Evolutionary conservation across 2,888 invertebrate genomes (phyloP).

Genomic region (Sisyra nigra): DNA sequence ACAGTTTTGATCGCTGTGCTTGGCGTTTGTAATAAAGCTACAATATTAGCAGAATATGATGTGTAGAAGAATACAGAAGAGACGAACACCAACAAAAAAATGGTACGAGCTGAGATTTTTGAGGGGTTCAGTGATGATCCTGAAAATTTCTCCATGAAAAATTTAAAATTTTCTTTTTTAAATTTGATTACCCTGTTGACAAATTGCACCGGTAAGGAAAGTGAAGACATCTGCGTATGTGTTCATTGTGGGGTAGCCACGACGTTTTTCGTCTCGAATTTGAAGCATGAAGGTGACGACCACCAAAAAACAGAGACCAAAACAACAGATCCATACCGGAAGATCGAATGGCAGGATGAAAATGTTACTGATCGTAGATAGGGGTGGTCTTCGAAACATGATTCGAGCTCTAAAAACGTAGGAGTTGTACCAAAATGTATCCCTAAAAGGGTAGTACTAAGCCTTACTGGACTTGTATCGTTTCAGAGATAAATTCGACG

Average conservation of each 20-base stretch:
- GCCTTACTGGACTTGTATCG: slow-evolving; percentile 26
- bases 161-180: no score
- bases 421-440: no score
- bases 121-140: not conserved
- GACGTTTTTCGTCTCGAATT: not conserved
- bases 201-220: slow-evolving; percentile 38
- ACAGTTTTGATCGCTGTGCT: slow-evolving; percentile 47
- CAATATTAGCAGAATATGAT: slow-evolving; percentile 61
- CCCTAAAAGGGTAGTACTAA: no score
- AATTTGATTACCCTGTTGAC: slow-evolving; percentile 37
- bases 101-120: slow-evolving; percentile 30
- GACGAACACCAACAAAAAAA: slow-evolving; percentile 43
- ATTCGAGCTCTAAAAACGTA: slow-evolving; percentile 32
- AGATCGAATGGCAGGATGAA: slow-evolving; percentile 39
- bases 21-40: slow-evolving; percentile 55
- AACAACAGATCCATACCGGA: slow-evolving; percentile 35
- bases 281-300: not conserved
- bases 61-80: slow-evolving; percentile 54
- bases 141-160: not conserved
- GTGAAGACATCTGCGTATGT: slow-evolving; percentile 28
- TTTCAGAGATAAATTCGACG: slow-evolving; percentile 36
- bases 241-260: no score
- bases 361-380: slow-evolving; percentile 42
- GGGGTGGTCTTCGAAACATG: slow-evolving; percentile 42
- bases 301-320: slow-evolving; percentile 1